Evolutionary conservation across 2,888 invertebrate species (phyloP).

Genomic region (Cataglyphis rosenhaueri): DNA sequence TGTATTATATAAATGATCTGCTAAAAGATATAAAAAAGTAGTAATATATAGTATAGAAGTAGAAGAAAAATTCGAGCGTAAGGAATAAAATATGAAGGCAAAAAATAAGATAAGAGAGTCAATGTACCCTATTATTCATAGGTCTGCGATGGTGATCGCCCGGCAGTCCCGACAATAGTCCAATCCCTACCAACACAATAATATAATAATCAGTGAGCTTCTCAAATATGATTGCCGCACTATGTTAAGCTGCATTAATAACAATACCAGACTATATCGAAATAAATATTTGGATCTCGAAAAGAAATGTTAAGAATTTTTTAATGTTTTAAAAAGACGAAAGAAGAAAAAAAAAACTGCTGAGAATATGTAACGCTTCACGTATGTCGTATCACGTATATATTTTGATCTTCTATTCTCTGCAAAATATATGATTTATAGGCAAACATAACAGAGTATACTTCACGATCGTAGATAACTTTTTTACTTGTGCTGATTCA

Average conservation of each 20-base stretch:
- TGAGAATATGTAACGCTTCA: not conserved
- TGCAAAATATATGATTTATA: not conserved
- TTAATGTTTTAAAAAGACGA: not conserved
- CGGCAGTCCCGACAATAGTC: slow-evolving; percentile 83
- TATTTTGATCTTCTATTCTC: not conserved
- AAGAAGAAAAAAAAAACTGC: not conserved
- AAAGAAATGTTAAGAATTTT: not conserved
- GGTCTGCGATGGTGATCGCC: slow-evolving; percentile 84
- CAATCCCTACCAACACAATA: slow-evolving; percentile 84
- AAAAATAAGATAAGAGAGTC: slow-evolving; percentile 76
- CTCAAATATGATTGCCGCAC: slow-evolving; percentile 44
- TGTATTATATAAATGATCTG: slow-evolving; percentile 32
- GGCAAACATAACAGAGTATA: not conserved
- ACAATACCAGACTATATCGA: slow-evolving; percentile 43
- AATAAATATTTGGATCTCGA: not conserved
- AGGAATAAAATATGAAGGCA: slow-evolving; percentile 70
- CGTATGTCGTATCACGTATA: not conserved
- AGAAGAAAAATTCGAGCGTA: slow-evolving; percentile 70
- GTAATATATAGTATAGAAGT: slow-evolving; percentile 57
- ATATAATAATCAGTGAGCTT: slow-evolving; percentile 77
- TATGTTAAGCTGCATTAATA: slow-evolving; percentile 60
- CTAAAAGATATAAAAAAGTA: slow-evolving; percentile 59
- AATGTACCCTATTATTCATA: slow-evolving; percentile 85
- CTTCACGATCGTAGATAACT: not conserved
- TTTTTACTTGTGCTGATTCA: not conserved